phyloP scores from a whole-genome alignment of 2,113 vertebrate genomes.

The Chloropsis cyanopogon region DNA sequence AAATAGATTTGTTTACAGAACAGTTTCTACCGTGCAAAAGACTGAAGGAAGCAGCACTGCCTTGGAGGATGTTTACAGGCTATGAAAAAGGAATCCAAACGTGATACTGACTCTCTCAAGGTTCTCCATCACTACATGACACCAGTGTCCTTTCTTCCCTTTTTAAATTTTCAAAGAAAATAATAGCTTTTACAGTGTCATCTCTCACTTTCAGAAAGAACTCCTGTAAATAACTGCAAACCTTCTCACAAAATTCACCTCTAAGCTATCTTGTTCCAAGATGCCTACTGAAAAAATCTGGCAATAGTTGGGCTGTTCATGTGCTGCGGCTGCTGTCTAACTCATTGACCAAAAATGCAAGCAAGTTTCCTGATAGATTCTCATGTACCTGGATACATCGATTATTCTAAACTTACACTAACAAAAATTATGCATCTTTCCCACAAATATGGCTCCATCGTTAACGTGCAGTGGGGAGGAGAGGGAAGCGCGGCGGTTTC shows the following conservation, averaged over 20 bases:
- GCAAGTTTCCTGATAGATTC: not conserved
- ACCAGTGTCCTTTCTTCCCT: not conserved
- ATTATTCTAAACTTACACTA: not conserved
- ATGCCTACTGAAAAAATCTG: not conserved
- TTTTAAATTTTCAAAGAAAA: not conserved
- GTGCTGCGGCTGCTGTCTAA: not conserved
- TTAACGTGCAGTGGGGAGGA: not conserved
- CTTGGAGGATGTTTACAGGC: not conserved
- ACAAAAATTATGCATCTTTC: not conserved
- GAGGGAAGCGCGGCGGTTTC: not conserved
- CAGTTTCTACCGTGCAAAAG: not conserved
- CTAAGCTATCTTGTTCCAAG: not conserved
- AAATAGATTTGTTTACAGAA: conserved; percentile 29
- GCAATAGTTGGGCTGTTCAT: rapidly evolving
- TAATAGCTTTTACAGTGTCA: not conserved
- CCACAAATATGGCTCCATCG: not conserved
- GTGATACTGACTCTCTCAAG: not conserved
- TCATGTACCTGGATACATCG: not conserved
- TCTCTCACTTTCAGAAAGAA: not conserved
- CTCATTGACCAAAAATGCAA: not conserved
- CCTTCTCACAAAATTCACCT: not conserved
- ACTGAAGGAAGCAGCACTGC: not conserved
- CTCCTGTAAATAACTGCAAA: not conserved
- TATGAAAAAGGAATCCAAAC: not conserved
- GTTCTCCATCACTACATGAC: not conserved